Percentiles rank a stretch among this genome's conserved stretches.
phyloP scores from a whole-genome alignment of 1,140 invertebrate species.

The Monomorium pharaonis region DNA sequence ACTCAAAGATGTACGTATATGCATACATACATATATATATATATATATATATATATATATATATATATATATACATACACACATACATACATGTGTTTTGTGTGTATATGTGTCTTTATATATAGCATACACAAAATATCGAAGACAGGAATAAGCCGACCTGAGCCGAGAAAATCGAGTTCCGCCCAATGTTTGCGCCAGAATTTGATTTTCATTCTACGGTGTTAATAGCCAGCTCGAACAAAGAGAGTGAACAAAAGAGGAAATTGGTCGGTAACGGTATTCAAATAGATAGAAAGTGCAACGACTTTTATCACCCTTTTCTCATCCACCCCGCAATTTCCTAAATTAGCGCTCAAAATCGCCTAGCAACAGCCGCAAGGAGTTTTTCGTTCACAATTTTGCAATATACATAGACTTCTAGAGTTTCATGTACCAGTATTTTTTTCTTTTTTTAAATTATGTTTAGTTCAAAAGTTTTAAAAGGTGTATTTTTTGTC shows the following conservation, averaged over 20 bases:
- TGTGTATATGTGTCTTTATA: neutral
- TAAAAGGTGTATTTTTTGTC: neutral
- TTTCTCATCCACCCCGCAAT: constrained; percentile 39
- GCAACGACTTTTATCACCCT: constrained; percentile 24
- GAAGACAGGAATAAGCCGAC: neutral
- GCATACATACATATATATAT: neutral
- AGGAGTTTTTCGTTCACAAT: constrained; percentile 24
- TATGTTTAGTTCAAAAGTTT: constrained; percentile 1
- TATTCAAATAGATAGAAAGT: constrained; percentile 56
- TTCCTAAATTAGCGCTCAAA: constrained; percentile 30
- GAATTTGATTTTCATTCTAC: constrained; percentile 66
- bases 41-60: neutral
- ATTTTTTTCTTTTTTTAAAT: neutral
- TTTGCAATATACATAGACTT: neutral
- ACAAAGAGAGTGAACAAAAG: constrained; percentile 19
- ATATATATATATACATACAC: neutral
- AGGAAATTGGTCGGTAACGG: constrained; percentile 37
- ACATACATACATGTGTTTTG: neutral
- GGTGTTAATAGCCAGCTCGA: constrained; percentile 33
- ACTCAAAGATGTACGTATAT: neutral
- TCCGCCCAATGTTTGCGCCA: constrained; percentile 7
- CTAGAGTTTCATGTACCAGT: neutral
- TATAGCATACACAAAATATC: neutral
- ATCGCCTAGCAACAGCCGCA: neutral
- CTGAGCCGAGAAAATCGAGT: constrained; percentile 29